Evolutionary conservation across 2,113 vertebrate species (phyloP), one percentile per base, ranked within the genome.

Genomic region (Copsychus sechellarum): DNA sequence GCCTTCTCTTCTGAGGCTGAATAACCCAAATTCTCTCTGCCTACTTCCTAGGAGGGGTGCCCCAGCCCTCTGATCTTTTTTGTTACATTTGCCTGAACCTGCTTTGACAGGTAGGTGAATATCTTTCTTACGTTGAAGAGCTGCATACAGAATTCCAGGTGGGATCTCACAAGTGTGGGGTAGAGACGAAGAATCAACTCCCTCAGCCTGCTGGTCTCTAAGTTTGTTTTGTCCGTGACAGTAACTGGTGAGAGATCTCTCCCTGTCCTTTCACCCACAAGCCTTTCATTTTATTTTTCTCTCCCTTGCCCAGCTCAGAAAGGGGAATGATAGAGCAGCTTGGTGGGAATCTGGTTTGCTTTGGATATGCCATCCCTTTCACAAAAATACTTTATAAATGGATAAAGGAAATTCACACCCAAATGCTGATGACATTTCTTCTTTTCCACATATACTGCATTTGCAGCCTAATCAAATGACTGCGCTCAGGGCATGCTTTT

Each of bases 191-290:
- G 36, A 50, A 70, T 24, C 43, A 58, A 23, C 23, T 58, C 43
- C 34, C 8, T n/a, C 19, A 23, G 2, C 24, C 20, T 70, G 34
- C 36, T 34, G 24, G 29, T 50, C 11, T 36, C 43, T 15, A 45
- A 45, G 17, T 11, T 14, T 18, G 20, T 40, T 58, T 58, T 69
- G 11, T 29, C 53, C 19, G 8, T 29, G 34, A 9, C 14, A n/a
- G 17, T 66, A 22, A 33, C 3, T 50, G 12, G 12, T 18, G 14
- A 43, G 33, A 40, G 28, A 40, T 62, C 16, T 67, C 11, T 70
- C 25, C 34, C 11, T 70, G 7, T 15, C 50, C 31, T 58, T 36
- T 48, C 22, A 34, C 10, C 15, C 33, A 24, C 0, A 0, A 72
- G 28, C 15, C 12, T 81, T 77, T 38, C 0, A 1, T n/a, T 38